Base-by-base conservation (phyloP, 2,113 vertebrate genomes). In the Sciurus niger region DNA sequence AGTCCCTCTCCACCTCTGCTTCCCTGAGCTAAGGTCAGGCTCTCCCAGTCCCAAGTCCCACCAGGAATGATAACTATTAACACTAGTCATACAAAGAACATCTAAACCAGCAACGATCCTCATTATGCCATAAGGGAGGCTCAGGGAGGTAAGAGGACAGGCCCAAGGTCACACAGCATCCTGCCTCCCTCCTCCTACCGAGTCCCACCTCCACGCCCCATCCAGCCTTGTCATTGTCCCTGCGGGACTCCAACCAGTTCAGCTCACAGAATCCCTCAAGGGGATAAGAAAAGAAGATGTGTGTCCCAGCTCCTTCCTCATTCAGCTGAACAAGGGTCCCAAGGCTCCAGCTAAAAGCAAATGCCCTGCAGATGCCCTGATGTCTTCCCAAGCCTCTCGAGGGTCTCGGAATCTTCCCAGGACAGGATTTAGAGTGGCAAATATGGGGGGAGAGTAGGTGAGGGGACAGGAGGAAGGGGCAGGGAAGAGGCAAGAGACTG, bases 281-380 rank as follows among this genome's bases (percentile, higher is more conserved):
- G 70, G 37, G 82, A 83, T 46, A 93, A 93, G 22, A 46, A 91
- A 82, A 51, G 20, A 30, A 93, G 46, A 92, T 68, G 10, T 7
- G 63, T 53, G 58, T 65, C 78, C 79, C 18, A 72, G 2, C 18
- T 40, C 68, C 43, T 53, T 68, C 30, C 63, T 65, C 60, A 48
- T 14, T 70, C 40, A 43, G 67, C 22, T 11, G 37, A 86, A 53
- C 78, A 46, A 37, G 30, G 58, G 2, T 48, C 80, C 55, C 11
- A 2, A 63, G 43, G 9, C 43, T 40, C 78, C 60, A 68, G 25
- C 1, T 77, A 94, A 95, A 70, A 17, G 34, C 83, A n/a, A 91
- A 24, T n/a, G 77, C 34, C 51, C 34, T 46, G 5, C 40, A 72
- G 67, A 32, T 12, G 4, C 30, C 68, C 80, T 28, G 73, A 77